phyloP scores from a whole-genome alignment of 2,888 invertebrate species.

The Pemphredon lugubris region DNA sequence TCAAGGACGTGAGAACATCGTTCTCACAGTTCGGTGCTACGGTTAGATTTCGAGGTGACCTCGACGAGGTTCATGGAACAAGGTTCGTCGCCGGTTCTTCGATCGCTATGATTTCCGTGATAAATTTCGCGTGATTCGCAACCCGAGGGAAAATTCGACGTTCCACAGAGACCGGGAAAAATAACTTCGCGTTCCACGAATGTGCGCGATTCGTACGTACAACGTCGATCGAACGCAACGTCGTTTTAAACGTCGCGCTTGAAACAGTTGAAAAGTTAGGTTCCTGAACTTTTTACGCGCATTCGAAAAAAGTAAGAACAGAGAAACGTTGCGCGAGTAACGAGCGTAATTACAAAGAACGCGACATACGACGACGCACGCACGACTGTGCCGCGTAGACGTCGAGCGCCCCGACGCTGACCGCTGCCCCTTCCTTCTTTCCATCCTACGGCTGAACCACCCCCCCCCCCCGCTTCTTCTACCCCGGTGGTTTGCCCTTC shows the following conservation, averaged over 20 bases:
- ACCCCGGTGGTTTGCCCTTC: not conserved
- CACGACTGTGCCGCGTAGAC: conserved; percentile 61
- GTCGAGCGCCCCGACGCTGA: conserved; percentile 74
- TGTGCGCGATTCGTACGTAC: too few relatives aligned
- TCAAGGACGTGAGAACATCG: conserved; percentile 12
- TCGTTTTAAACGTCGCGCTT: too few relatives aligned
- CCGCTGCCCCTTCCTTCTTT: conserved; percentile 57
- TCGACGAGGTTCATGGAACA: not conserved
- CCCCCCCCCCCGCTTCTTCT: conserved; percentile 16
- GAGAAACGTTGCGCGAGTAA: too few relatives aligned
- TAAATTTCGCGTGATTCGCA: too few relatives aligned
- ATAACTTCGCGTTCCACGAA: too few relatives aligned
- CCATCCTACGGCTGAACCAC: conserved; percentile 13
- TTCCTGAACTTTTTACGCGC: too few relatives aligned
- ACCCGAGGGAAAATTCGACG: too few relatives aligned
- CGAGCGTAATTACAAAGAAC: conserved; percentile 21
- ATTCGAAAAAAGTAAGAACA: too few relatives aligned
- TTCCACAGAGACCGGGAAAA: too few relatives aligned
- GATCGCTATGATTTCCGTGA: too few relatives aligned
- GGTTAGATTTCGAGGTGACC: not conserved
- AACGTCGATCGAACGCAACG: too few relatives aligned
- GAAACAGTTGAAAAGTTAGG: too few relatives aligned
- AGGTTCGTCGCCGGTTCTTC: not conserved
- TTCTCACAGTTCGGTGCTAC: not conserved
- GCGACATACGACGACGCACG: conserved; percentile 64